A percentile compares a stretch with the other conserved stretches of the same genome.
These are phyloP conservation scores for Conus betulinus DNA, from an alignment of 1,140 invertebrate species.

Conservation along the genomic window DNA sequence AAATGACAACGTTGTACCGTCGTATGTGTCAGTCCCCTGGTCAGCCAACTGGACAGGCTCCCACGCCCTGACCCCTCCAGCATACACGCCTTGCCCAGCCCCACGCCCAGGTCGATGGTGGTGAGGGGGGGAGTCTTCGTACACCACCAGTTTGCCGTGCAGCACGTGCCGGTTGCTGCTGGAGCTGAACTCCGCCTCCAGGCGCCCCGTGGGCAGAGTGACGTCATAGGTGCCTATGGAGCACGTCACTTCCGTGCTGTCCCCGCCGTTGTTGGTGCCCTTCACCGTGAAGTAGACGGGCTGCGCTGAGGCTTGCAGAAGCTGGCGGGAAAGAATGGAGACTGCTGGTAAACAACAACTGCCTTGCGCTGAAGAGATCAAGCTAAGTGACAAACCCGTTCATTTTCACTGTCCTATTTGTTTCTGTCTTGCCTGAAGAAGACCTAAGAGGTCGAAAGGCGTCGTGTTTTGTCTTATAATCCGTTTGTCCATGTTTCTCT, in stretches of 20 bases:
- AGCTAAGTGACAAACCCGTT: too few relatives aligned
- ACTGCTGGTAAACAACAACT: too few relatives aligned
- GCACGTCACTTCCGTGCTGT: conserved; percentile 43
- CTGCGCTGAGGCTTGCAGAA: conserved; percentile 31
- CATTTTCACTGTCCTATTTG: too few relatives aligned
- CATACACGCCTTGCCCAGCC: conserved; percentile 52
- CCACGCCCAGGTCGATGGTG: conserved; percentile 38
- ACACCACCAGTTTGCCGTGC: conserved; percentile 42
- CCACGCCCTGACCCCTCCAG: conserved; percentile 22
- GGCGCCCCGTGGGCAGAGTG: conserved; percentile 55
- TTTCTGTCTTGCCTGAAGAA: too few relatives aligned
- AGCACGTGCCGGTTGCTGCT: conserved; percentile 50
- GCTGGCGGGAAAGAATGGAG: too few relatives aligned
- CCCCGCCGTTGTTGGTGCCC: conserved; percentile 50
- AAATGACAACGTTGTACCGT: too few relatives aligned
- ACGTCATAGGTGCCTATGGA: conserved; percentile 55
- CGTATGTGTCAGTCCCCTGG: not conserved
- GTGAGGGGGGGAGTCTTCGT: conserved; percentile 55
- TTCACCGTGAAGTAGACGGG: conserved; percentile 55
- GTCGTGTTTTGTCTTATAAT: too few relatives aligned
- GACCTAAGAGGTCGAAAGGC: too few relatives aligned
- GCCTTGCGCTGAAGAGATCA: too few relatives aligned
- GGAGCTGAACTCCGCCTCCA: conserved; percentile 48
- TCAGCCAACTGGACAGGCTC: conserved; percentile 7
- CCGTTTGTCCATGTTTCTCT: too few relatives aligned